phyloP scores from a whole-genome alignment of 2,888 invertebrate species.

The Elaeidobius kamerunicus region DNA sequence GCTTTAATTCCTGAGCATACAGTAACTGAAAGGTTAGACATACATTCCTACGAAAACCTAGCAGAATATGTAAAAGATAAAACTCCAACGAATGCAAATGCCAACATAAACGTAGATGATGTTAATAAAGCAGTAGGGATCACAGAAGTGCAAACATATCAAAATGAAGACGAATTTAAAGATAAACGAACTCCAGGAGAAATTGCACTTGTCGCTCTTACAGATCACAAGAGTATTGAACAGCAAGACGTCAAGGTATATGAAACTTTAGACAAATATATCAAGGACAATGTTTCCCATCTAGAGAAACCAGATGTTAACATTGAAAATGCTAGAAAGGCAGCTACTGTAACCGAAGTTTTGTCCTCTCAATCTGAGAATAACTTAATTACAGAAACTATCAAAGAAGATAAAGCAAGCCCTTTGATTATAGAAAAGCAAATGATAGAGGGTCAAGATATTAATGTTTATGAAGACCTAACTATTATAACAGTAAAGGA shows the following conservation, averaged over 20 bases:
- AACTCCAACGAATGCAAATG: slow-evolving; percentile 9
- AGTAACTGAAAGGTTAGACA: slow-evolving; percentile 26
- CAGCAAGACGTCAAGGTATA: slow-evolving; percentile 17
- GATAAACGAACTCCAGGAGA: slow-evolving; percentile 7
- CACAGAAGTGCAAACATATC: slow-evolving; percentile 11
- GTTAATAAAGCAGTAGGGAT: slow-evolving; percentile 10
- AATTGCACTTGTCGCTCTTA: slow-evolving; percentile 10
- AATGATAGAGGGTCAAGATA: slow-evolving; percentile 5
- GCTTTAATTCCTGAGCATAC: slow-evolving; percentile 28
- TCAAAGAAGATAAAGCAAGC: slow-evolving; percentile 26
- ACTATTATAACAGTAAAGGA: not conserved
- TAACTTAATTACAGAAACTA: slow-evolving; percentile 31
- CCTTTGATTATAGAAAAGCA: slow-evolving; percentile 8
- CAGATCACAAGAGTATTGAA: slow-evolving; percentile 18
- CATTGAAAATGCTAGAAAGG: slow-evolving; percentile 41
- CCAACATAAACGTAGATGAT: slow-evolving; percentile 16
- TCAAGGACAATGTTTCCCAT: slow-evolving; percentile 1
- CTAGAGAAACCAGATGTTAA: slow-evolving; percentile 35
- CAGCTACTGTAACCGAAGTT: slow-evolving; percentile 44
- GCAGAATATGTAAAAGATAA: slow-evolving; percentile 39
- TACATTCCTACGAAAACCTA: slow-evolving; percentile 35
- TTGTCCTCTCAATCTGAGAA: slow-evolving; percentile 46
- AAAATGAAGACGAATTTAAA: slow-evolving; percentile 23
- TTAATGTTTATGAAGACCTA: slow-evolving; percentile 16
- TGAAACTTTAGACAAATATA: slow-evolving; percentile 15